A percentile compares a stretch with the other conserved stretches of the same genome.
These are phyloP conservation scores for Zosterops borbonicus DNA, from an alignment of 2,113 vertebrate genomes.

Conservation along the genomic window DNA sequence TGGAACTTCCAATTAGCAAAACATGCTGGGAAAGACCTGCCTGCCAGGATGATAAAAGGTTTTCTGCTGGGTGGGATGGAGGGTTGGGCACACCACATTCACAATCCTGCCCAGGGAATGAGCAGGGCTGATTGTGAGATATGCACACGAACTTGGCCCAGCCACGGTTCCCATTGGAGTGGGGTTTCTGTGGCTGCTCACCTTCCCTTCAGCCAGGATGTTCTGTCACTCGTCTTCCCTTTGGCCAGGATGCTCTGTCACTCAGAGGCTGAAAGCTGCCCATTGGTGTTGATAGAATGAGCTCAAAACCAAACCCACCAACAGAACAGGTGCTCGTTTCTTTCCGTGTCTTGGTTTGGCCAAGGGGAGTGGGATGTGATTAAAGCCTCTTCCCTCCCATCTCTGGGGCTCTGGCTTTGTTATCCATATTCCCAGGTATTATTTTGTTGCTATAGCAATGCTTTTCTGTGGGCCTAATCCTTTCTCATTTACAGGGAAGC, in stretches of 20 bases:
- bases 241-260: background rate
- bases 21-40: background rate
- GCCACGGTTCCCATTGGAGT: background rate
- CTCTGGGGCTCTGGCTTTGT: conserved; percentile 35
- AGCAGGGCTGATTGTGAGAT: background rate
- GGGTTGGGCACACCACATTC: background rate
- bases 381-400: background rate
- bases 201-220: background rate
- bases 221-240: background rate
- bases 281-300: background rate
- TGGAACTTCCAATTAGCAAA: conserved; percentile 58
- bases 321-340: background rate
- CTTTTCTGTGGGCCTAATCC: conserved; percentile 48
- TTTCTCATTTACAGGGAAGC: background rate
- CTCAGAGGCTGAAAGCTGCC: background rate
- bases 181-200: background rate
- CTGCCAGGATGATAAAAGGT: background rate
- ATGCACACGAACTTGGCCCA: background rate
- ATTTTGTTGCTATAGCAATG: conserved; percentile 38
- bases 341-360: background rate
- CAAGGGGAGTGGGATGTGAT: background rate
- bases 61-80: background rate
- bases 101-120: background rate
- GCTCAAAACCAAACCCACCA: too few relatives aligned
- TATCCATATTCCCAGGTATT: conserved; percentile 25